Evolutionary conservation across 2,797 vertebrate genomes (phyloP).

Genomic region (Phoeniculus purpureus): DNA sequence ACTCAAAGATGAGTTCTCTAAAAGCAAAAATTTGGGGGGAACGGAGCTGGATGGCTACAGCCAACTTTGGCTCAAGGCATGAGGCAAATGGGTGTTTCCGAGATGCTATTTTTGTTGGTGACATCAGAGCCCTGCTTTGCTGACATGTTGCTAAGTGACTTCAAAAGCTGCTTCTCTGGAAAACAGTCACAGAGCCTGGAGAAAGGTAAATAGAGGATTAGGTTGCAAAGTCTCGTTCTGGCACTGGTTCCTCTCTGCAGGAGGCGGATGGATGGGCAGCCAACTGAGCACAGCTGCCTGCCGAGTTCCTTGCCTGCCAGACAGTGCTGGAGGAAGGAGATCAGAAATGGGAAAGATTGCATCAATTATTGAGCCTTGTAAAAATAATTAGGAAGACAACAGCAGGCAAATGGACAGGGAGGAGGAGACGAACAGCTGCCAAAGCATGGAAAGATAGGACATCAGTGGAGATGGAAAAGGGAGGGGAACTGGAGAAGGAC

Average conservation of each 20-base stretch:
- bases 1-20: not conserved
- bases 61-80: not conserved
- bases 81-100: not conserved
- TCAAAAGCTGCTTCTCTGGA: slow-evolving; percentile 8
- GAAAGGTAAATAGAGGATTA: slow-evolving; percentile 2
- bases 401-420: slow-evolving; percentile 53
- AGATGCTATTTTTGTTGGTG: not conserved
- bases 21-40: not conserved
- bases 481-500: not conserved
- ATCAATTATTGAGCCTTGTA: slow-evolving; percentile 48
- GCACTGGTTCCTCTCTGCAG: not conserved
- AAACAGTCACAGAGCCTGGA: not conserved
- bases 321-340: not conserved
- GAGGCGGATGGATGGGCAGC: not conserved
- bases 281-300: slow-evolving; percentile 33
- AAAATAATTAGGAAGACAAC: slow-evolving; percentile 50
- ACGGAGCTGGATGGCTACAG: not conserved
- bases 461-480: not conserved
- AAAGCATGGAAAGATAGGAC: not conserved
- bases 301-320: not conserved
- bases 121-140: not conserved
- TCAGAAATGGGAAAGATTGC: slow-evolving; percentile 30
- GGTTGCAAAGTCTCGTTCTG: not conserved
- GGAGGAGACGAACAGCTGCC: slow-evolving; percentile 33
- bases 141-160: slow-evolving; percentile 2